Evolutionary conservation across 2,888 invertebrate species (phyloP).

Genomic region (Stenichneumon culpator): DNA sequence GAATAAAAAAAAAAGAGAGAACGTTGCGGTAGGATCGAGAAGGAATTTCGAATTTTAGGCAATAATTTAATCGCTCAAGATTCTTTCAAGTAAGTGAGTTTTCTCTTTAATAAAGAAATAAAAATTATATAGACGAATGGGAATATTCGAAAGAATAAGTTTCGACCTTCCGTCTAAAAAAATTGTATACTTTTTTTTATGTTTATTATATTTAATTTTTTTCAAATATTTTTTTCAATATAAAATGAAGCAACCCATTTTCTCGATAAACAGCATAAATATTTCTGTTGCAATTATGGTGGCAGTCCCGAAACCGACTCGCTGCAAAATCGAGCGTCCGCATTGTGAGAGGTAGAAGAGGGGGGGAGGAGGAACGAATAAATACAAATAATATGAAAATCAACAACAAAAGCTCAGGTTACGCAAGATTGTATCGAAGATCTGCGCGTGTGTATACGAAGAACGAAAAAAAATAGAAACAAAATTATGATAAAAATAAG

Average conservation of each 20-base stretch:
- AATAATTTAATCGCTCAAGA: background rate
- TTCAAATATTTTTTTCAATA: background rate
- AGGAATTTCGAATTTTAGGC: background rate
- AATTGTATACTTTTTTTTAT: no score
- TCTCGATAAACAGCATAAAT: no score
- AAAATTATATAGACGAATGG: background rate
- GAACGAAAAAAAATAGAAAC: conserved; percentile 26
- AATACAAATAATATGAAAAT: background rate
- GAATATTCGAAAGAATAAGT: background rate
- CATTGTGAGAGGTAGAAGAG: background rate
- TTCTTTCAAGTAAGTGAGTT: background rate
- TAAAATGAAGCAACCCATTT: no score
- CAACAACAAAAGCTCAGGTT: background rate
- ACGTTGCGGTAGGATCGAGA: background rate
- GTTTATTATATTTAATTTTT: background rate
- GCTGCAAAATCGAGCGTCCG: background rate
- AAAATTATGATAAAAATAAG: background rate
- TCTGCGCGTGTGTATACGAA: background rate
- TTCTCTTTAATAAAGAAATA: background rate
- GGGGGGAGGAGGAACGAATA: background rate
- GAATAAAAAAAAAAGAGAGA: background rate
- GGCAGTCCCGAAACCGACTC: background rate
- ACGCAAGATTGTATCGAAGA: conserved; percentile 6
- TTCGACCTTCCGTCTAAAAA: background rate
- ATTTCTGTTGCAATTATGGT: background rate